Evolutionary conservation across 2,113 vertebrate genomes (phyloP), one percentile per base, ranked within the genome.

Genomic region (Cephalopterus ornatus): DNA sequence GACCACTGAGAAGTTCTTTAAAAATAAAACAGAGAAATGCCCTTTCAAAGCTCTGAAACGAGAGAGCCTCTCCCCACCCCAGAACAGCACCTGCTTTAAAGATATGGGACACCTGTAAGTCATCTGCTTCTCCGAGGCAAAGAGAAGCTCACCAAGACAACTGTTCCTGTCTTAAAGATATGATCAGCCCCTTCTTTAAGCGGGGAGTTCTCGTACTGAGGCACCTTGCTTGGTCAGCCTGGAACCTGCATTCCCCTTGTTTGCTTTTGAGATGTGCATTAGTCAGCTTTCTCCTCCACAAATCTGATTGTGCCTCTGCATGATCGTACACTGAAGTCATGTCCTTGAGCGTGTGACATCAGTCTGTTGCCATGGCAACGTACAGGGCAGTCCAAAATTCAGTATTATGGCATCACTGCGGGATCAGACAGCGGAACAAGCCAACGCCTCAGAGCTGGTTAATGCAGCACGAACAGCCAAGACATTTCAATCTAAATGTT

Each of bases 271-370:
- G 92, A 91, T 91, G 80, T 63, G 86, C 67, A 80, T 94, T 88
- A 95, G 83, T 94, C 95, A 95, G 93, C 96, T 93, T 86, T 96
- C 96, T 93, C 91, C 85, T 94, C 77, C 94, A 61, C 86, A 58
- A 95, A 95, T 56, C 61, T 72, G 61, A 74, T 41, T 55, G 59
- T 89, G 96, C 94, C 97, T 92, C 90, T 74, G 92, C 97, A 77
- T 85, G 96, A 95, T 92, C 95, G 42, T 93, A 83, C 66, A 42
- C 79, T 97, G 95, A 95, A 97, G 96, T 94, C 95, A 97, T 95
- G 95, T 97, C 97, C 97, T 97, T 97, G 96, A 97, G 95, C 30
- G 75, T 46, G 95, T 97, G 97, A 97, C 97, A 97, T 97, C 97
- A 97, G 97, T 89, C 96, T 90, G 97, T 97, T 97, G 89, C 97